phyloP scores from a whole-genome alignment of 2,888 invertebrate species.

The Agrochola lychnidis region DNA sequence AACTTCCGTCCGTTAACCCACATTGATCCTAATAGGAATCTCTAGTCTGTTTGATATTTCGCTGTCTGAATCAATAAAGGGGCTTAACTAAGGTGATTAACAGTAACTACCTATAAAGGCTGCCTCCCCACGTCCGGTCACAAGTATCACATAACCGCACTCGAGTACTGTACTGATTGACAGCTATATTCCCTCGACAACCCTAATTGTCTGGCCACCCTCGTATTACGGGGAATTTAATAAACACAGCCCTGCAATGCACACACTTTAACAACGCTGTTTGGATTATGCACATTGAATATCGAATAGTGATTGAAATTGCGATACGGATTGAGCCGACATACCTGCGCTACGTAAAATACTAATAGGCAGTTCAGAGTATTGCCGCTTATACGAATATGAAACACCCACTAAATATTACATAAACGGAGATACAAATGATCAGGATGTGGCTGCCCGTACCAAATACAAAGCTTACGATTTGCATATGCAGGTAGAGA shows the following conservation, averaged over 20 bases:
- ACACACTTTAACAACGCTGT: conserved; percentile 75
- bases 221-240: conserved; percentile 84
- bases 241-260: conserved; percentile 80
- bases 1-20: conserved; percentile 60
- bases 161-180: conserved; percentile 80
- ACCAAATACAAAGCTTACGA: conserved; percentile 61
- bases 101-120: conserved; percentile 62
- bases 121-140: conserved; percentile 74
- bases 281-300: conserved; percentile 77
- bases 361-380: conserved; percentile 46
- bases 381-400: conserved; percentile 25
- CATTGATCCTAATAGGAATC: conserved; percentile 40
- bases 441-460: conserved; percentile 47
- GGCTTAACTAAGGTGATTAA: conserved; percentile 63
- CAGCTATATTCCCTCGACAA: conserved; percentile 83
- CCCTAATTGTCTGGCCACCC: conserved; percentile 83
- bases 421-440: conserved; percentile 51
- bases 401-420: conserved; percentile 46
- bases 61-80: conserved; percentile 50
- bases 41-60: conserved; percentile 46
- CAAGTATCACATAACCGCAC: conserved; percentile 77
- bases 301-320: conserved; percentile 80
- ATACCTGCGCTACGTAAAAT: conserved; percentile 43
- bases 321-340: conserved; percentile 70
- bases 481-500: conserved; percentile 65